Evolutionary conservation across 2,888 invertebrate species (phyloP), one percentile per base, ranked within the genome.

Genomic region (Encarsia formosa): DNA sequence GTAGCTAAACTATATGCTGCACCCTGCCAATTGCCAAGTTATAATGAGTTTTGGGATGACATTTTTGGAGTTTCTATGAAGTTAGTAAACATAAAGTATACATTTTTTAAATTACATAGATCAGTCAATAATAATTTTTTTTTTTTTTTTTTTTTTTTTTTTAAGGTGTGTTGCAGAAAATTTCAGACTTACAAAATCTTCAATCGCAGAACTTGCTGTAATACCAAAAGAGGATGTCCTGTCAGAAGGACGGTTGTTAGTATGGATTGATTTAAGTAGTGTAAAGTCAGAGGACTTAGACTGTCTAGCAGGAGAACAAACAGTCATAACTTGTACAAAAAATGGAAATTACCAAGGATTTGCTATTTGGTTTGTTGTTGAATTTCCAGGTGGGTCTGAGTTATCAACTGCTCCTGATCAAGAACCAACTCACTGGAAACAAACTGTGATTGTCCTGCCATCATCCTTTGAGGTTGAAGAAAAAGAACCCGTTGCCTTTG

Each of bases 61-160:
- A 81, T 91, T n/a, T 76, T 80, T 72, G 94, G 91, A 5, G 85
- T 93, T 23, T 82, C 84, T 60, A 88, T 97, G 88, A 78, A 77
- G 56, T 70, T 63, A 63, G 56, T 15, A 39, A 37, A 20, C 22
- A 45, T 43, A 19, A 19, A 32, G 37, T 18, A 42, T 19, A 31
- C 11, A 47, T 39, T 16, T 26, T 49, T 11, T 29, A 24, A 11
- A 13, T 19, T 42, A 31, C 6, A 39, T 53, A 38, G 24, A 31
- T 41, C 16, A 34, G 41, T 48, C 19, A 52, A 46, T 22, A 41
- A 40, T 22, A 29, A 42, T 15, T 49, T 41, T 20, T 31, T 35
- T 38, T 13, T 40, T 11, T 13, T 37, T 32, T 24, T 40, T 52
- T 4, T 34, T 39, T 52, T 43, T 41, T 18, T 31, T 24, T 49